phyloP scores from a whole-genome alignment of 2,113 vertebrate species.

The Eurystomus gularis region DNA sequence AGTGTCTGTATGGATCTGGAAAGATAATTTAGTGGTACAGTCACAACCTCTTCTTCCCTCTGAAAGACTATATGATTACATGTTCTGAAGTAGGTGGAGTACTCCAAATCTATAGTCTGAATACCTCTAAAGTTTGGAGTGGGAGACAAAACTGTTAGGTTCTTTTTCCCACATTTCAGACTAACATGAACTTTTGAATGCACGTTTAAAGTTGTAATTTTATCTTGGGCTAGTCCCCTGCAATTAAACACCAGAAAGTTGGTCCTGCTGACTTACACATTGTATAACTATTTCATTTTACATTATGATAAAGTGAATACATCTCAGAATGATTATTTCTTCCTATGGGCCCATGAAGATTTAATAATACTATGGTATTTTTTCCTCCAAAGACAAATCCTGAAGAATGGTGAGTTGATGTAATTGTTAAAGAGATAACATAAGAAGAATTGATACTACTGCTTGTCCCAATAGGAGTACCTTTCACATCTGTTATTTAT shows the following conservation, averaged over 20 bases:
- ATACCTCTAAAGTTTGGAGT: not conserved
- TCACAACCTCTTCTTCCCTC: not conserved
- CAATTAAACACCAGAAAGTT: not conserved
- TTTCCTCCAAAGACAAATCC: not conserved
- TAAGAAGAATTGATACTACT: not conserved
- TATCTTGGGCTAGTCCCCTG: not conserved
- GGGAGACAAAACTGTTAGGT: not conserved
- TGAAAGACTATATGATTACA: not conserved
- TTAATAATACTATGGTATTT: not conserved
- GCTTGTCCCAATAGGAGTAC: not conserved
- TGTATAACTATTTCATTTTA: not conserved
- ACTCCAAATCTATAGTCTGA: not conserved
- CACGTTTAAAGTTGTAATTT: not conserved
- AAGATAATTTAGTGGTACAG: not conserved
- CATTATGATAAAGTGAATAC: not conserved
- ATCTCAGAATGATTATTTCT: not conserved
- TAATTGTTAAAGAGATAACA: not conserved
- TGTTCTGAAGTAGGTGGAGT: not conserved
- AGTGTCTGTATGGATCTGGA: not conserved
- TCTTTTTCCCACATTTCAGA: no score
- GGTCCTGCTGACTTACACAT: not conserved
- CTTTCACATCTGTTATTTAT: conserved; percentile 22
- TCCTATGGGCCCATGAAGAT: not conserved
- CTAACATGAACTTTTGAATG: not conserved
- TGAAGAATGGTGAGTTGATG: not conserved